phyloP scores from a whole-genome alignment of 2,113 vertebrate species.

The Microtus richardsoni region DNA sequence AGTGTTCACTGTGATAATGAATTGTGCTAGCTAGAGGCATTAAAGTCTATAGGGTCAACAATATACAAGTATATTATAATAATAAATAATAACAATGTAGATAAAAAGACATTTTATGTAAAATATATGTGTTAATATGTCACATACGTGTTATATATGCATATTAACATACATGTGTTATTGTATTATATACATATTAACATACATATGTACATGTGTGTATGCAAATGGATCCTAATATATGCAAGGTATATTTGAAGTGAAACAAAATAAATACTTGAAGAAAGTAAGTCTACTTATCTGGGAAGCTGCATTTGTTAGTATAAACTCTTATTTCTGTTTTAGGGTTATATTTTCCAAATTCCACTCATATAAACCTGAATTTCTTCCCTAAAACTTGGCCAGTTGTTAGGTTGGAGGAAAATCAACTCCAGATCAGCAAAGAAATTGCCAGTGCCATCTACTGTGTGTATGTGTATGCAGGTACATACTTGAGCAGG shows the following conservation, averaged over 20 bases:
- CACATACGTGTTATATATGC: too few species aligned
- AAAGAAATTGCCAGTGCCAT: neutral
- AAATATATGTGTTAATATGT: neutral
- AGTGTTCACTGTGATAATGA: neutral
- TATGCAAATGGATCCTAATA: too few species aligned
- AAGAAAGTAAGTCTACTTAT: neutral
- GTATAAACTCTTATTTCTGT: neutral
- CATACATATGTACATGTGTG: too few species aligned
- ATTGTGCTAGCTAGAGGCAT: neutral
- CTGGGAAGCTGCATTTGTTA: slow-evolving; percentile 22
- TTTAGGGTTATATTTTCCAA: slow-evolving; percentile 2
- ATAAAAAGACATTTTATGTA: neutral
- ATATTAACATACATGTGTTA: too few species aligned
- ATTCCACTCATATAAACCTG: neutral
- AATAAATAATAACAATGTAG: neutral
- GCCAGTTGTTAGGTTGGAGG: slow-evolving; percentile 2
- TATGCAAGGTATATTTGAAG: slow-evolving; percentile 16
- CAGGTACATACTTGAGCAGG: neutral
- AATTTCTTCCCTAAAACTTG: neutral
- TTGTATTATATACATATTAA: too few species aligned
- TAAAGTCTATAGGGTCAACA: neutral
- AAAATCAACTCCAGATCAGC: slow-evolving; percentile 16
- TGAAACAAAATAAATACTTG: slow-evolving; percentile 19
- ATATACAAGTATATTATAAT: slow-evolving; percentile 18
- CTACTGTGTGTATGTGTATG: neutral